Base-by-base conservation (phyloP, 92 coral and sea anemone species). In the Zoanthus sociatus region DNA sequence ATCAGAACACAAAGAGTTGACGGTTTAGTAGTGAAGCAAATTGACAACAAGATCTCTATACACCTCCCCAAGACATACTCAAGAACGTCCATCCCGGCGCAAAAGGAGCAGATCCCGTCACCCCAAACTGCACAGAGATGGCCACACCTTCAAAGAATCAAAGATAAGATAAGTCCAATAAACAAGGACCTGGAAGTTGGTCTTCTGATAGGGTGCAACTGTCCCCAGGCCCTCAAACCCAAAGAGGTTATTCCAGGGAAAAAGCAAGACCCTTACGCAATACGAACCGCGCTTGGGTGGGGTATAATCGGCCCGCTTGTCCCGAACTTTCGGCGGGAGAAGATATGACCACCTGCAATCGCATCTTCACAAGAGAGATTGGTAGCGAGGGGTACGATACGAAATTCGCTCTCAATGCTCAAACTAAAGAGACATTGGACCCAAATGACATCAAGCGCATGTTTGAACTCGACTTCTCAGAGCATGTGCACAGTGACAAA, bases 11-110 rank as follows among this genome's bases (percentile, higher is more conserved):
- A 82, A 53, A 91, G 72, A 72, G 88, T 88, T 32, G 63, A 61
- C 21, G 89, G 89, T 4, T 63, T 91, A 3, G 83, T 67, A 46
- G 82, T 91, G 26, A 70, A 87, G 77, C 67, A 76, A 44, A 73
- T 68, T 68, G 89, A 83, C 31, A 87, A 71, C 64, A 83, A 63
- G 11, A 78, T 50, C 44, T 44, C 76, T 32, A 78, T 89, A 76
- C 13, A 89, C 61, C 88, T 83, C n/a, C 92, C 86, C 79, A 89
- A 89, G 86, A 54, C 90, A 1, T 87, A 91, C 77, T 51, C 88
- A 42, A 75, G 91, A 78, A 21, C 42, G 20, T 82, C 89, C 16
- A 91, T 88, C 50, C 93, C 93, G 6, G 72, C 89, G 13, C 66
- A 21, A 37, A 77, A 78, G 55, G 44, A 71, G 4, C 84, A 90